Percentiles rank a stretch among this genome's conserved stretches.
phyloP scores from a whole-genome alignment of 1,140 invertebrate genomes.

The Agrypnia vestita region DNA sequence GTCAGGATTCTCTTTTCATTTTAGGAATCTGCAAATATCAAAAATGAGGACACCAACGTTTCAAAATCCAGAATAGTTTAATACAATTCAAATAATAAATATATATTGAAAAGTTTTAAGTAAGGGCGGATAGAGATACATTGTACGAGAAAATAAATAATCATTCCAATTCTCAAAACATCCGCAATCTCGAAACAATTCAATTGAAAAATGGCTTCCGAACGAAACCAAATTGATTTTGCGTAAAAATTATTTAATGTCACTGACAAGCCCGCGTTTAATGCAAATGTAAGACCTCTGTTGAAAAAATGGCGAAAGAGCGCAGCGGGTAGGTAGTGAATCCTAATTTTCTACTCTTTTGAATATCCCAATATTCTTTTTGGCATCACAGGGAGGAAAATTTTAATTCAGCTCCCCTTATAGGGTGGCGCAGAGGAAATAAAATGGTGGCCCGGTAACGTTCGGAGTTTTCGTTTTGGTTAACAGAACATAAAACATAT shows the following conservation, averaged over 20 bases:
- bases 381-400: constrained; percentile 59
- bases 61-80: no score
- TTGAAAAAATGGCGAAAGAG: constrained; percentile 50
- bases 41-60: no score
- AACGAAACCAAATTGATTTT: constrained; percentile 52
- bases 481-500: neutral
- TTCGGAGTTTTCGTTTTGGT: constrained; percentile 6
- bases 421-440: constrained; percentile 27
- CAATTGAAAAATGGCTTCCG: neutral
- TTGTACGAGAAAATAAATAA: no score
- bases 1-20: no score
- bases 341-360: constrained; percentile 62
- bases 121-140: no score
- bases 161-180: no score
- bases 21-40: no score
- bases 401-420: constrained; percentile 58
- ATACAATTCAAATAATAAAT: no score
- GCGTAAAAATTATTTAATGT: constrained; percentile 57
- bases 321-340: constrained; percentile 52
- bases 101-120: no score
- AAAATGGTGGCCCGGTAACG: constrained; percentile 18
- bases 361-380: constrained; percentile 61
- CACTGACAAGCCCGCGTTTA: constrained; percentile 51
- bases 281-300: constrained; percentile 60
- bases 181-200: no score